Conservation (phyloP, 2,888 invertebrate species). For the Thumatha senex region DNA sequence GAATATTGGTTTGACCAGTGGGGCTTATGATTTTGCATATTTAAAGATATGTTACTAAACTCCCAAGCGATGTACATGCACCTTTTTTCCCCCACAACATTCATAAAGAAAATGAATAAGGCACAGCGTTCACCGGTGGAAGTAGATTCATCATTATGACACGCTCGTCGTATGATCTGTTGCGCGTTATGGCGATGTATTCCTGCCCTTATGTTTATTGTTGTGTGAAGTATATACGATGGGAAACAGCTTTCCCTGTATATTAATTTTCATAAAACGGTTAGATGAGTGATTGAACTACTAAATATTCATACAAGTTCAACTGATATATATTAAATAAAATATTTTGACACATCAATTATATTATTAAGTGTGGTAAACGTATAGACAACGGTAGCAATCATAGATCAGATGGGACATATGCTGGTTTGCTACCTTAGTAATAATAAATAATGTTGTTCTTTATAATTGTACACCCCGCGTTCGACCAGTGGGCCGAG, state of each 20-base stretch:
- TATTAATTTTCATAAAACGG: background rate
- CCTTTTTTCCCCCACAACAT: constrained; percentile 2
- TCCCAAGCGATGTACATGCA: background rate
- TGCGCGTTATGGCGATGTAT: constrained; percentile 19
- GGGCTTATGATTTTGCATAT: no score
- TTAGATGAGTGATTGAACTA: background rate
- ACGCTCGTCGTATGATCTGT: constrained; percentile 18
- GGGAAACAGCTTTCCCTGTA: background rate
- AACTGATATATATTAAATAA: no score
- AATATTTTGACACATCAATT: no score
- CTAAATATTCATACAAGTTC: background rate
- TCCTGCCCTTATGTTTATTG: constrained; percentile 9
- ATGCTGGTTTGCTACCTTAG: no score
- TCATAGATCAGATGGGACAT: no score
- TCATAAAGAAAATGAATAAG: constrained; percentile 26
- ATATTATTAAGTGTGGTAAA: no score
- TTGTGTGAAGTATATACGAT: constrained; percentile 1
- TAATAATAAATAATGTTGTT: no score
- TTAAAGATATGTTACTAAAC: no score
- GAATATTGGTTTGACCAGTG: no score
- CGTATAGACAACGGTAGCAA: no score
- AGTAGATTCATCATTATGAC: constrained; percentile 34
- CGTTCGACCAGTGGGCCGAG: no score
- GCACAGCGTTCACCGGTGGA: constrained; percentile 18
- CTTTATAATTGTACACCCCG: no score